These are phyloP conservation scores for Mnemiopsis leidyi DNA, from an alignment of 37 sponge, comb jelly and placozoan genomes.

Conservation along the genomic window DNA sequence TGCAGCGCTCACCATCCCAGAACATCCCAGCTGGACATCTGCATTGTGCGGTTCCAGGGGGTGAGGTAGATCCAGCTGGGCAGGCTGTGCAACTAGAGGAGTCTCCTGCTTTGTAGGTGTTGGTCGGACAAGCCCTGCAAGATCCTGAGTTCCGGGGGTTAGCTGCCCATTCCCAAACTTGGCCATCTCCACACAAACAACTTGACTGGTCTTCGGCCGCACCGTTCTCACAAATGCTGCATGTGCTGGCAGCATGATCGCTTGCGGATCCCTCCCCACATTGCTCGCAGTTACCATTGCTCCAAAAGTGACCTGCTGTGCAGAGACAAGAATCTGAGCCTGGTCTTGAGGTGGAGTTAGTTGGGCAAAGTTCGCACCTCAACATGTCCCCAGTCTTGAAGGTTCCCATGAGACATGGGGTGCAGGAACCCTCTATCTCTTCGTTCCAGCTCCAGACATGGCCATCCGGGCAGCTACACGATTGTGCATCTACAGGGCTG, in stretches of 20 bases:
- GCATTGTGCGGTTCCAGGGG: neutral
- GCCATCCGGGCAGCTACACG: neutral
- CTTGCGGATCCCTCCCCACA: neutral
- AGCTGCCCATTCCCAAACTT: neutral
- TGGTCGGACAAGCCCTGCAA: neutral
- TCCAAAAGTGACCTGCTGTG: neutral
- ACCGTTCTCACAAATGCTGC: neutral
- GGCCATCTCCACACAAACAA: neutral
- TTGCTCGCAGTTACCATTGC: neutral
- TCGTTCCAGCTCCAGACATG: neutral
- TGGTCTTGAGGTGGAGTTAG: neutral
- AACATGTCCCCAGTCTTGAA: neutral
- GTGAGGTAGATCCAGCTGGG: neutral
- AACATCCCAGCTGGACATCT: neutral
- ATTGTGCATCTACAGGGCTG: neutral
- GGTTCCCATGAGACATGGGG: neutral
- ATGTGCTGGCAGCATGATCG: neutral
- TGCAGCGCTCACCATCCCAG: neutral
- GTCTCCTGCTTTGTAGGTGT: neutral
- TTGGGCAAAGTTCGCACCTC: neutral
- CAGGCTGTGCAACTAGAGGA: neutral
- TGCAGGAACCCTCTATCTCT: neutral
- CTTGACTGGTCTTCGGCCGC: neutral
- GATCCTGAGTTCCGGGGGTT: neutral
- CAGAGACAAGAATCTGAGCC: neutral